Evolutionary conservation across 2,888 invertebrate species (phyloP), one percentile per base, ranked within the genome.

Genomic region (Eupithecia pulchellata): DNA sequence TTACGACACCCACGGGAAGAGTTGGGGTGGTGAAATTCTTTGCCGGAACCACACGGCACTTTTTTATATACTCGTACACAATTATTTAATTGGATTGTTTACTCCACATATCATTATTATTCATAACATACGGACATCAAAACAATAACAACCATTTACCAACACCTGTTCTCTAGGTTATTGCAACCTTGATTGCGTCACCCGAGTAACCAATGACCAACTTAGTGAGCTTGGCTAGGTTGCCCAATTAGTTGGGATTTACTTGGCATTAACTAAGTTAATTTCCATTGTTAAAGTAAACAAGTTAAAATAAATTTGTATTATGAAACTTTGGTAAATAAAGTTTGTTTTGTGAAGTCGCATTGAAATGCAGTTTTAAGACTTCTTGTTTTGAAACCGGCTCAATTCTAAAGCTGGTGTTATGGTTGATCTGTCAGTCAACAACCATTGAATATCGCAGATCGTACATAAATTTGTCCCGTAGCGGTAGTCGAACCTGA

Each of bases 101-200:
- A n/a, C n/a, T n/a, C n/a, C n/a, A n/a, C n/a, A n/a, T n/a, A n/a
- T n/a, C n/a, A n/a, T n/a, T n/a, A n/a, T 6, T 42, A 6, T 9
- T 11, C 25, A 25, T 52, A 11, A 52, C 52, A 4, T 52, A 52
- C 20, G n/a, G 20, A 25, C 52, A 25, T 25, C 25, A 25, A 25
- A 52, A 52, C 52, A 25, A 52, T 25, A 52, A 52, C 52, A 52
- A 52, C 4, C 25, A 4, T 52, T 25, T 25, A 52, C 52, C 52
- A 52, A 52, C 52, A 52, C 25, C 52, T 52, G 52, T 60, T 60
- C 58, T 60, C 58, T 60, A 60, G 58, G 58, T 60, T 60, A 60
- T 1, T 13, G 30, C 32, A 30, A 20, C 58, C 58, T 60, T 60
- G 58, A 25, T 60, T 60, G 29, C 58, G n/a, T 30, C 58, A 60